Evolutionary conservation across 1,140 invertebrate genomes (phyloP), one percentile per base, ranked within the genome.

Genomic region (Papilio polyxenes): DNA sequence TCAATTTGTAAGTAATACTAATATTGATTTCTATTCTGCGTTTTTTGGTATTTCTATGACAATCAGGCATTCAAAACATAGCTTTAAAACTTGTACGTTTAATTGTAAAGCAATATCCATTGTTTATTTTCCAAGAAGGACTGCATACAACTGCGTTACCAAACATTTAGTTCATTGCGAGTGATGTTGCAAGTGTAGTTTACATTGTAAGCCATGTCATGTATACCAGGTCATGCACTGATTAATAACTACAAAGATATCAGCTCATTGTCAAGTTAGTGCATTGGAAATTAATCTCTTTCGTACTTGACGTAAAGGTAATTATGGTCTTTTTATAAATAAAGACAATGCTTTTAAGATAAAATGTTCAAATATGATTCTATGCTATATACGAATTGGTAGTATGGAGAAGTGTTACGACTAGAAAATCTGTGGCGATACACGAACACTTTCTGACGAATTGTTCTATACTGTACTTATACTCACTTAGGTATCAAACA

Each of bases 161-260:
- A 23, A 51, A 76, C 49, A 48, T 76, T 76, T 65, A 3, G 5
- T 65, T 40, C 51, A 40, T 80, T n/a, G 44, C 20, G 51, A 69
- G 78, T 80, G 62, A 51, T 80, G 49, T 65, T 37, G 59, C 59
- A 80, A 80, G 44, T 49, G 62, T 23, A 11, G 40, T 49, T 65
- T 79, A 56, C 78, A 80, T 80, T 80, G 20, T 80, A 80, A 40
- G 20, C 11, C 20, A 69, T 40, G 56, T 59, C 44, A 80, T 69
- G 62, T 40, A 80, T 80, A 4, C 40, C 40, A 80, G 56, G 59
- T 80, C 77, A 80, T 80, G 59, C 78, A 69, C 78, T 80, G 78
- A 80, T 80, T 79, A 78, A 0, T 78, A 80, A 80, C 56, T 80
- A 65, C 56, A 80, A 51, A 78, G 78, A 80, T 69, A 59, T 69